These are phyloP conservation scores for Callithrix jacchus DNA, from an alignment of 2,113 vertebrate species.

Conservation along the genomic window DNA sequence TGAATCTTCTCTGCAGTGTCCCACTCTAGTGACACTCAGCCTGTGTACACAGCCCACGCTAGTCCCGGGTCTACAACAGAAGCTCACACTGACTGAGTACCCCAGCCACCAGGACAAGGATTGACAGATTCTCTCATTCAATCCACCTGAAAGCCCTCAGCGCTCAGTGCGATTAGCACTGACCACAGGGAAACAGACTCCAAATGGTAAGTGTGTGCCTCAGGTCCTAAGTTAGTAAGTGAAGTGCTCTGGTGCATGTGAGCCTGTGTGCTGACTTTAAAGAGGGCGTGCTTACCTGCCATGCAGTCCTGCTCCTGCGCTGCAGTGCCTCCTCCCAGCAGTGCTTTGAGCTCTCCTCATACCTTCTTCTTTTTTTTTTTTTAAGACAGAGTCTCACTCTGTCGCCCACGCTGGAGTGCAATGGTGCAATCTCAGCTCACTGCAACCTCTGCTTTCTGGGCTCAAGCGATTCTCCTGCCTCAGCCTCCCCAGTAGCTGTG, in stretches of 20 bases:
- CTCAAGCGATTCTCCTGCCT: too few species aligned
- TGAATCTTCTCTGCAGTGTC: neutral
- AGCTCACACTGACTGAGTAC: too few species aligned
- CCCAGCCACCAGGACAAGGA: neutral
- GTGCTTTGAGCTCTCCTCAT: neutral
- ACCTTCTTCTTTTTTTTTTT: neutral
- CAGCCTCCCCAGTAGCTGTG: too few species aligned
- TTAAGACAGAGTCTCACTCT: too few species aligned
- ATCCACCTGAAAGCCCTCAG: neutral
- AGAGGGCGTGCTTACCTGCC: accelerated
- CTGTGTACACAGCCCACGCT: neutral
- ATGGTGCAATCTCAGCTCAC: too few species aligned
- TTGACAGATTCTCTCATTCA: neutral
- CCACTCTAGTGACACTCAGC: neutral
- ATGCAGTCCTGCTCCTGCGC: neutral
- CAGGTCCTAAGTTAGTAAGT: neutral
- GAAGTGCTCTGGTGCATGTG: neutral
- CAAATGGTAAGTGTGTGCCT: neutral
- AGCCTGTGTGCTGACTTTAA: neutral
- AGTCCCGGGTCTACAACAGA: neutral
- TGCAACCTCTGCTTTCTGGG: too few species aligned
- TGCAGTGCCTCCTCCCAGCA: too few species aligned
- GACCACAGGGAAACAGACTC: neutral
- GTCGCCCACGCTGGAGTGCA: too few species aligned
- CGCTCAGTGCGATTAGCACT: neutral